phyloP scores from a whole-genome alignment of 53 echinoderm and acorn worm genomes.

The Antedon mediterranea region DNA sequence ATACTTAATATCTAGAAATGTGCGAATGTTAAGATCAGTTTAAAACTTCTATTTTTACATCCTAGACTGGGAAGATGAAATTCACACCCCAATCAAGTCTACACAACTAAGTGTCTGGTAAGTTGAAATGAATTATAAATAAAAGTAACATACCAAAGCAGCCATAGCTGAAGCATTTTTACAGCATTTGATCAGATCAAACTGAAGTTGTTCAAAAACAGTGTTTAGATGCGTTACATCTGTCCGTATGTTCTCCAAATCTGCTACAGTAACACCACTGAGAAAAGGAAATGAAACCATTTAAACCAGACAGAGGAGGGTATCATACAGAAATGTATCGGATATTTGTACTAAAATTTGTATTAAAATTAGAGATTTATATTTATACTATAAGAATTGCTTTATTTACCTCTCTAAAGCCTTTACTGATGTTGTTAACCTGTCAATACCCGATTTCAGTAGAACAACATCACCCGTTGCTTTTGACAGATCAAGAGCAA shows the following conservation, averaged over 20 bases:
- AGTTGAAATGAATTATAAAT: too few relatives aligned
- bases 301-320: too few relatives aligned
- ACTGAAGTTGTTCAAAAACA: slow-evolving; percentile 34
- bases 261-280: neutral
- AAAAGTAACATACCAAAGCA: slow-evolving; percentile 5
- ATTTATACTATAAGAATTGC: too few relatives aligned
- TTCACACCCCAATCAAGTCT: too few relatives aligned
- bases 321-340: too few relatives aligned
- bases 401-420: neutral
- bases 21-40: too few relatives aligned
- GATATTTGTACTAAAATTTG: too few relatives aligned
- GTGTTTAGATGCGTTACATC: slow-evolving; percentile 36
- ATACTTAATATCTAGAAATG: too few relatives aligned
- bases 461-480: neutral
- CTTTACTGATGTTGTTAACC: neutral
- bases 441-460: neutral
- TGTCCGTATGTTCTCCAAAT: neutral
- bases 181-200: slow-evolving; percentile 64
- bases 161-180: slow-evolving; percentile 57
- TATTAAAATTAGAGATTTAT: too few relatives aligned
- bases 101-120: too few relatives aligned
- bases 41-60: too few relatives aligned
- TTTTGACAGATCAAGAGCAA: neutral
- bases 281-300: neutral
- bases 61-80: too few relatives aligned